Evolutionary conservation across 1,140 invertebrate species (phyloP), one percentile per base, ranked within the genome.

Genomic region (Drosophila auraria): DNA sequence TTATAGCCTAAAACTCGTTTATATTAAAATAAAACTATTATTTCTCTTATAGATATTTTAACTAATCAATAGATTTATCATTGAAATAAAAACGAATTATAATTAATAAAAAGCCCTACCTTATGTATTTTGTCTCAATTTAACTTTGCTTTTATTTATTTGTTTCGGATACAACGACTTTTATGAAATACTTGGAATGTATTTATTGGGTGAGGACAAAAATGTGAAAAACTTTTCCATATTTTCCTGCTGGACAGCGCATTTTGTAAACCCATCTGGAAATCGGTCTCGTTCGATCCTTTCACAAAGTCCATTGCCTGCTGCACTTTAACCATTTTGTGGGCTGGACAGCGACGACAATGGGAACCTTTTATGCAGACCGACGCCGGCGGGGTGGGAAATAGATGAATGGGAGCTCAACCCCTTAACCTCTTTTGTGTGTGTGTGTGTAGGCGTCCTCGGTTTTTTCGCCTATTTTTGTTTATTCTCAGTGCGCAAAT

Each of bases 341-440:
- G 57, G 75, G 64, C 44, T 70, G 75, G 36, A 44, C 75, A 44
- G 65, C 50, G 40, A 70, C 50, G 75, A 70, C 75, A 78, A 78
- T 70, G 64, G 58, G 50, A 25, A n/a, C 45, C 51, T 45, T 54
- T 69, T 78, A 60, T 77, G 49, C 56, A 23, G 33, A 51, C 27
- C 27, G 30, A 40, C 44, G 25, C 20, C 57, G 54, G 6, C 27
- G 36, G 75, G 75, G 74, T 57, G 74, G 45, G 74, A 78, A 69
- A 78, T 78, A 78, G 75, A 78, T 70, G 75, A 78, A 78, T 78
- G 74, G 75, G 38, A 57, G 68, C 63, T n/a, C 57, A 70, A 45
- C 74, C 74, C 64, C 69, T 78, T 78, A 57, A 56, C 74, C 74
- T 61, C 49, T 36, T 20, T 51, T 51, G 44, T 45, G 1, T 33